Base-by-base conservation (phyloP, 1,140 invertebrate genomes). In the Hylaeus anthracinus region DNA sequence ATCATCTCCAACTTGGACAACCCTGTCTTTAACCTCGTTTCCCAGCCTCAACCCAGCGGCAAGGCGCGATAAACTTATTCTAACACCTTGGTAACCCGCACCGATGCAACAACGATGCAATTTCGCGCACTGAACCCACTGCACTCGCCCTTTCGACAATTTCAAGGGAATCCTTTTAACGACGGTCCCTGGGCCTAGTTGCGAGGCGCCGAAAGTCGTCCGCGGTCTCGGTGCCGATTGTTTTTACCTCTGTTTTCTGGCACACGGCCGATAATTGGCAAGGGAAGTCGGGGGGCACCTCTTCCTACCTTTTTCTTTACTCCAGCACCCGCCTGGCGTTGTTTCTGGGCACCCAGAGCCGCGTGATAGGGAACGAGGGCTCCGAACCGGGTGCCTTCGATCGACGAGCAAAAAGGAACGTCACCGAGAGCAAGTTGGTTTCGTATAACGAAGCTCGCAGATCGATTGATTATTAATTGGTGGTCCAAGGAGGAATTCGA, bases 81-180 rank as follows among this genome's bases (percentile, higher is more conserved):
- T 88, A 72, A 86, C 82, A 86, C 79, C 72, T 63, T 5, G 69
- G 63, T 51, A 48, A 39, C 55, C 15, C 45, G 58, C 64, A 67
- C 69, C 72, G 64, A 43, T 39, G 45, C 60, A 85, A 76, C 64
- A 79, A 65, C 75, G 65, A 88, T 82, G 70, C 76, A 89, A 89
- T 88, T 88, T 86, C 72, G 81, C 76, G 53, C 83, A 86, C 84
- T 89, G 84, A 87, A 87, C 63, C 82, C 70, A 67, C 82, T 85
- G 81, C 72, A 72, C 83, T 82, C 74, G 56, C 64, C 65, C 70
- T 72, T 53, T 82, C 81, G 65, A 61, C 84, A 75, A 86, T 89
- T 89, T 86, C 81, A 69, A 72, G 9, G 79, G 39, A 41, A 51
- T n/a, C 64, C 58, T 81, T 87, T 88, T 26, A 26, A 26, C 26